Conservation (phyloP, 2,888 invertebrate species). For the Norana najaformis region DNA sequence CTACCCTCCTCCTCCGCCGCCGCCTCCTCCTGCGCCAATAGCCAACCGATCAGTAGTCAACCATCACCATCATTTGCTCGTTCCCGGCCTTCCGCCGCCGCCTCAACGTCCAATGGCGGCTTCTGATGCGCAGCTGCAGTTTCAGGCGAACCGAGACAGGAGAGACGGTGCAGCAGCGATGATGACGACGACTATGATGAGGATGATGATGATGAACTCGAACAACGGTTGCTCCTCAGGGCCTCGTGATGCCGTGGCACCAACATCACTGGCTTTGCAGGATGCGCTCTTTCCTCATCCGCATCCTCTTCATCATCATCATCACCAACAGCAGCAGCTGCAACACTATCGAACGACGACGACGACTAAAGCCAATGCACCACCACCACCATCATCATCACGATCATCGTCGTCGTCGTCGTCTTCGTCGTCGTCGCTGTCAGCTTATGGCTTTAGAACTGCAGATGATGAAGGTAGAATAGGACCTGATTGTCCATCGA, state of each 20-base stretch:
- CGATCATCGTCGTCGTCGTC: not conserved
- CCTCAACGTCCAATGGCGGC: not conserved
- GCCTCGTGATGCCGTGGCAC: not conserved
- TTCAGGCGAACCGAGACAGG: not conserved
- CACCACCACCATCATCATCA: not conserved
- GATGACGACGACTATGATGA: not conserved
- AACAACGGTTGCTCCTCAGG: not conserved
- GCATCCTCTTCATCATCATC: not conserved
- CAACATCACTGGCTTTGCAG: not conserved
- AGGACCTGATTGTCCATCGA: not conserved
- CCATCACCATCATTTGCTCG: slow-evolving; percentile 13
- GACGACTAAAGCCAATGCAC: not conserved
- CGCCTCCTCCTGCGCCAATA: not conserved
- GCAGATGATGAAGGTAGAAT: not conserved
- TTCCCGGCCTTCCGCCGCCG: not conserved
- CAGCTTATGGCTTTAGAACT: not conserved
- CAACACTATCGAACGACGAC: not conserved
- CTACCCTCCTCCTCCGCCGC: not conserved
- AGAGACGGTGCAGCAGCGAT: not conserved
- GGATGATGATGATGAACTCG: not conserved
- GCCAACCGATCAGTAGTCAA: not conserved
- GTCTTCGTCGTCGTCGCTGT: not conserved
- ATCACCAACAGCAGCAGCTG: not conserved
- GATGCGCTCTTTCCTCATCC: not conserved
- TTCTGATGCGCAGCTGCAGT: not conserved